Conservation (phyloP, 1,140 invertebrate genomes). For the Musca vetustissima region DNA sequence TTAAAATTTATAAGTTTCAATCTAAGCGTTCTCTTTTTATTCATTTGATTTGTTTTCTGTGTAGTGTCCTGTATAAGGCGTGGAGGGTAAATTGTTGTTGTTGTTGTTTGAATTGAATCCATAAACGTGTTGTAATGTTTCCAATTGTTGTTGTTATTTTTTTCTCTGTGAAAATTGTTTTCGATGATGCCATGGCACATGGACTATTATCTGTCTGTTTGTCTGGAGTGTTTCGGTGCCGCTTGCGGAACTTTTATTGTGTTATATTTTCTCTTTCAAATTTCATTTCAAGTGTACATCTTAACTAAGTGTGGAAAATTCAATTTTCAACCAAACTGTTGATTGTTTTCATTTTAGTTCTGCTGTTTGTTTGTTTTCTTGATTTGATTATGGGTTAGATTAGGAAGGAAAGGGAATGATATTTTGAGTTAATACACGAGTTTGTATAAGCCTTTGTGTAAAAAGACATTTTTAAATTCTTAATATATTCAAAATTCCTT, state of each 20-base stretch:
- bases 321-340: slow-evolving; percentile 8
- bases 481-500: no score
- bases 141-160: background rate
- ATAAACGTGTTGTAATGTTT: slow-evolving; percentile 17
- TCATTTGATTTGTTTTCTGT: background rate
- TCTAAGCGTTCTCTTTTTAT: background rate
- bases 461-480: no score
- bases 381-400: no score
- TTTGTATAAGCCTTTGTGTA: no score
- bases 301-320: slow-evolving; percentile 12
- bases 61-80: no score
- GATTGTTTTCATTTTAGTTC: slow-evolving; percentile 11
- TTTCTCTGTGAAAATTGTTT: background rate
- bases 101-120: background rate
- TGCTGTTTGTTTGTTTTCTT: background rate
- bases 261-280: background rate
- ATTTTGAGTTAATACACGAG: no score
- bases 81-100: background rate
- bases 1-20: slow-evolving; percentile 21
- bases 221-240: no score
- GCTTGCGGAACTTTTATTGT: no score
- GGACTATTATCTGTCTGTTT: no score
- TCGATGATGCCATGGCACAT: no score
- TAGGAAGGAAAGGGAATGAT: background rate
- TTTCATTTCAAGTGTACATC: background rate